Evolutionary conservation across 2,113 vertebrate species (phyloP).

Genomic region (Hydropotes inermis): DNA sequence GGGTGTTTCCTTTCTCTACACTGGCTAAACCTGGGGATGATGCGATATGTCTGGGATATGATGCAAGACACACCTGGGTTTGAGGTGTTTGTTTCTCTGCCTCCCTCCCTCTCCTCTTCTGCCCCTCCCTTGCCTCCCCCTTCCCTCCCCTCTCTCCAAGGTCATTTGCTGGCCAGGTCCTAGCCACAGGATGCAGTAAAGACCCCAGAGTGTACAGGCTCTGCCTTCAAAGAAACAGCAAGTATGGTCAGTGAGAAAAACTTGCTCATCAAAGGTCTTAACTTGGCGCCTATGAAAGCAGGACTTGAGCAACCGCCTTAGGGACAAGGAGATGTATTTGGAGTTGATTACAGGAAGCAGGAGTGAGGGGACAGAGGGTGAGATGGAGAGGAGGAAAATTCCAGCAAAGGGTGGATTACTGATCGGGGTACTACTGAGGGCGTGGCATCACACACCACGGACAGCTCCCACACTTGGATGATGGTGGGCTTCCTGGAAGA

Average conservation of each 20-base stretch:
- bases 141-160: not conserved
- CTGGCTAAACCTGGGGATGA: not conserved
- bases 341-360: not conserved
- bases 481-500: not conserved
- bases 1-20: slow-evolving; percentile 2
- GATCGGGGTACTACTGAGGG: not conserved
- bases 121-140: fast-evolving
- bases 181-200: not conserved
- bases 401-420: too few relatives aligned
- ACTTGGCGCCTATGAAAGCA: not conserved
- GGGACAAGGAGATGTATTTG: not conserved
- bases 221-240: not conserved
- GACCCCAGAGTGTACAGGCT: not conserved
- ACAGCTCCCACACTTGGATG: not conserved
- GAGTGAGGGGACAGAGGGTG: not conserved
- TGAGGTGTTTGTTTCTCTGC: too few relatives aligned
- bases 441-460: not conserved
- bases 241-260: not conserved
- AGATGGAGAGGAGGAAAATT: not conserved
- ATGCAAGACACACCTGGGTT: not conserved
- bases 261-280: fast-evolving
- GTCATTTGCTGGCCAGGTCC: not conserved
- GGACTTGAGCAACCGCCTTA: not conserved
- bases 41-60: fast-evolving
- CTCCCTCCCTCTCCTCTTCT: too few relatives aligned